These are phyloP conservation scores for Monopterus albus DNA, from an alignment of 2,113 vertebrate genomes.

Conservation along the genomic window DNA sequence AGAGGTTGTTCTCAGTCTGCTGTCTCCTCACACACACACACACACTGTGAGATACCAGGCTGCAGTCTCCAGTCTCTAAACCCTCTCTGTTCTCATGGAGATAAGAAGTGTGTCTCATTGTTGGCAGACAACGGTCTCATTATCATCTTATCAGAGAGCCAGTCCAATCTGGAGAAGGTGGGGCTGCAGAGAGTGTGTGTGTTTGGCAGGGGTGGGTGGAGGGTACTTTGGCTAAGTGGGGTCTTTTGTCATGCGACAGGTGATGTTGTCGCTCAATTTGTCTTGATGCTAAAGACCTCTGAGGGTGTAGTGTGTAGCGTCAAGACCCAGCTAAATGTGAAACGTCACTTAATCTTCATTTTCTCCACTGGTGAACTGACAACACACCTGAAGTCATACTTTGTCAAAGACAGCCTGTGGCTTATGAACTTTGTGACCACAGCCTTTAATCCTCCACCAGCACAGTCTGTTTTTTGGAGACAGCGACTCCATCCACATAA, in stretches of 20 bases:
- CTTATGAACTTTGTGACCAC: constrained; percentile 7
- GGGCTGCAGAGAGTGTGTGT: constrained; percentile 23
- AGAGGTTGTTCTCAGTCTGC: constrained; percentile 18
- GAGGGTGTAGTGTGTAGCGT: constrained; percentile 29
- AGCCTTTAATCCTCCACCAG: too few relatives aligned
- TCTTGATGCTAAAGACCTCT: constrained; percentile 40
- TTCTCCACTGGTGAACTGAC: not conserved
- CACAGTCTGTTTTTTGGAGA: too few relatives aligned
- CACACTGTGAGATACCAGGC: constrained; percentile 42
- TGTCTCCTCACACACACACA: constrained; percentile 18
- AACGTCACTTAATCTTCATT: constrained; percentile 27
- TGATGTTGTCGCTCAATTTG: constrained; percentile 76
- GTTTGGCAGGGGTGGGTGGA: constrained; percentile 6
- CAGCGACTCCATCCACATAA: too few relatives aligned
- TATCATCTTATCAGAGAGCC: constrained; percentile 76
- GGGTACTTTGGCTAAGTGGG: constrained; percentile 47
- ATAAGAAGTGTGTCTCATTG: constrained; percentile 76
- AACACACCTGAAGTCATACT: not conserved
- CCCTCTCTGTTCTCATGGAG: constrained; percentile 74
- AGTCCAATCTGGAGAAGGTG: constrained; percentile 61
- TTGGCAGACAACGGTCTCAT: constrained; percentile 63
- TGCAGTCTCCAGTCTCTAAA: constrained; percentile 56
- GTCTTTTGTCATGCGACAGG: constrained; percentile 80
- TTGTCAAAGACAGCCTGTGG: not conserved
- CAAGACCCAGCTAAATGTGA: constrained; percentile 13